Base-by-base conservation (phyloP, 2,113 vertebrate genomes). In the Myotis brandtii region DNA sequence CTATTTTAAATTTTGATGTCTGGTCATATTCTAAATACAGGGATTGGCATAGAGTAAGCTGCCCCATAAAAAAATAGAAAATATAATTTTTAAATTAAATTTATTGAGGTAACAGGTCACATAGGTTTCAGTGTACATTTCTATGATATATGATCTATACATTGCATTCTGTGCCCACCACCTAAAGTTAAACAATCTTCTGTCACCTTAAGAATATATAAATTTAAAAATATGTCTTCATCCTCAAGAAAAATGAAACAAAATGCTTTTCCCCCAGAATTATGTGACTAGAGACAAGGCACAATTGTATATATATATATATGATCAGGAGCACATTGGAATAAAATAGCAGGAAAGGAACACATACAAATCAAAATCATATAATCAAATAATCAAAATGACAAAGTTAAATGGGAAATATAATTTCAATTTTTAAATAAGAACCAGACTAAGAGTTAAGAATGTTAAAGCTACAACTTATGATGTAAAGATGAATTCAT, bases 361-460 rank as follows among this genome's bases (percentile, higher is more conserved):
- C 1, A 43, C 40, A 72, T 50, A 37, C 70, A 82, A 82, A 37
- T 56, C 2, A 79, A 86, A 92, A 27, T 46, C 16, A 46, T 46
- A 46, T 46, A 94, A 40, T 86, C 18, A 54, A 9, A n/a, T 37
- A 84, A 91, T 54, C 3, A 70, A 88, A 92, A 62, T 40, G 3
- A 48, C 30, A 93, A 20, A 34, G n/a, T 59, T 84, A 66, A 69
- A 9, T 90, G 5, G 7, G 18, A 56, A 75, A 80, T 18, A 67
- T n/a, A 59, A 37, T 70, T 79, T 92, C 23, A 56, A 23, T 37
- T 82, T 86, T 91, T 72, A 89, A 86, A 50, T 94, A 75, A 64
- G 18, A 83, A 43, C 40, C 2, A 5, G n/a, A 20, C 54, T 86
- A 59, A 62, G 5, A 88, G 9, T 79, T 11, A 89, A 86, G 30